A percentile compares a stretch with the other conserved stretches of the same genome.
phyloP scores from a whole-genome alignment of 2,797 vertebrate genomes.

The Kryptolebias ocellatus region DNA sequence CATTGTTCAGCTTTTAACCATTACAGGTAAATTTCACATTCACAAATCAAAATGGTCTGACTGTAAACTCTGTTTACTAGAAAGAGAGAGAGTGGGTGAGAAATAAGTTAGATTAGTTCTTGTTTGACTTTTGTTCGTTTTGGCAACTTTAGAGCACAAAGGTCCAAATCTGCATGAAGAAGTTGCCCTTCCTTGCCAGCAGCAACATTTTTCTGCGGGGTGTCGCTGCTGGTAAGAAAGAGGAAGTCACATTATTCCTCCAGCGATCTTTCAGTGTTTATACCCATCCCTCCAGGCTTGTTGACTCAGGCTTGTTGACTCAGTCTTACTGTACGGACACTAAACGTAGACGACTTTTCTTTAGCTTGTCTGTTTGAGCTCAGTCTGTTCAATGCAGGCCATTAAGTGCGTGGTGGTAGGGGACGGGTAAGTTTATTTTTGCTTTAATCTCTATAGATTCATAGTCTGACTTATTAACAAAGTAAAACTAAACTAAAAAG shows the following conservation, averaged over 20 bases:
- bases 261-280: conserved; percentile 5
- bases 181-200: too few relatives aligned
- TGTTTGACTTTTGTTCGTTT: too few relatives aligned
- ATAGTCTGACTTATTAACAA: too few relatives aligned
- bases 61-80: too few relatives aligned
- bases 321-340: too few relatives aligned
- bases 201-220: conserved; percentile 23
- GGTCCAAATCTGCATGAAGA: too few relatives aligned
- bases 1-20: too few relatives aligned
- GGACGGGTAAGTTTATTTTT: conserved; percentile 89
- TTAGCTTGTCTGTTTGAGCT: conserved; percentile 12
- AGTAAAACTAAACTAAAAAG: not conserved
- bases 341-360: not conserved
- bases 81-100: too few relatives aligned
- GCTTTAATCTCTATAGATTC: not conserved
- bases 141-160: too few relatives aligned
- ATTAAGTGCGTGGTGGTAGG: conserved; percentile 99
- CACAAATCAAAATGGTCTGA: too few relatives aligned
- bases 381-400: conserved; percentile 87
- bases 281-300: not conserved
- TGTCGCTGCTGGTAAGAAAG: conserved; percentile 45
- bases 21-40: too few relatives aligned
- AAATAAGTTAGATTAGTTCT: too few relatives aligned
- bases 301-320: not conserved
- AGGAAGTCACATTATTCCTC: conserved; percentile 36